Percentiles rank a stretch among this genome's conserved stretches.
Evolutionary conservation across 2,888 invertebrate species (phyloP).

Genomic region (Endomychus coccineus): DNA sequence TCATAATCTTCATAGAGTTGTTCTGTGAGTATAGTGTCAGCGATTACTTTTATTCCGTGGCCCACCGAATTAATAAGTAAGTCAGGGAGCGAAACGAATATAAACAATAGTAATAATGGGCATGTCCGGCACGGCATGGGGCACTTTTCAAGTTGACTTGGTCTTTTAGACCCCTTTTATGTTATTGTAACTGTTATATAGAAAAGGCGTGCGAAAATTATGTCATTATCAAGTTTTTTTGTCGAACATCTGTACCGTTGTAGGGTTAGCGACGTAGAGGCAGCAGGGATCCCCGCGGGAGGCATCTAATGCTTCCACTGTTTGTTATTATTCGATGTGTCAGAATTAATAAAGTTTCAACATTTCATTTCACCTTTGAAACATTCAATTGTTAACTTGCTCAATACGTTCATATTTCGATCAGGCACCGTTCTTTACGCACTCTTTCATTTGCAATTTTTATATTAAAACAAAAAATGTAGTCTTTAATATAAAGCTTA

Average conservation of each 20-base stretch:
- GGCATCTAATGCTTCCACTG: slow-evolving; percentile 19
- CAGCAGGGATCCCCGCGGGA: slow-evolving; percentile 25
- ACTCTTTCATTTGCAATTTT: no score
- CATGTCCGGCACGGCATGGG: slow-evolving; percentile 26
- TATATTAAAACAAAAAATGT: no score
- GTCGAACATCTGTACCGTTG: slow-evolving; percentile 29
- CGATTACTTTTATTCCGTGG: no score
- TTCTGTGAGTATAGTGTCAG: no score
- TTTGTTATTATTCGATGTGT: slow-evolving; percentile 27
- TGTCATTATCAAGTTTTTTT: slow-evolving; percentile 35
- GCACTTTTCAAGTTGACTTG: slow-evolving; percentile 31
- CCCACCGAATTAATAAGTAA: no score
- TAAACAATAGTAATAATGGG: slow-evolving; percentile 22
- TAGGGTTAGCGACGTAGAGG: slow-evolving; percentile 11
- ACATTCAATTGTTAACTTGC: no score
- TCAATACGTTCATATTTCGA: no score
- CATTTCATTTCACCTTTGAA: no score
- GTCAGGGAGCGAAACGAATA: slow-evolving; percentile 14
- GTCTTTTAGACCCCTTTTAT: slow-evolving; percentile 29
- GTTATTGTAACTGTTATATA: slow-evolving; percentile 32
- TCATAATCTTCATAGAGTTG: no score
- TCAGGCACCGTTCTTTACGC: no score
- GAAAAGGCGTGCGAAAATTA: slow-evolving; percentile 39
- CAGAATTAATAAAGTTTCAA: slow-evolving; percentile 29
- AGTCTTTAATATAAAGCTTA: no score